Conservation (phyloP, 2,888 invertebrate genomes). For the Mycalesis mineus region DNA sequence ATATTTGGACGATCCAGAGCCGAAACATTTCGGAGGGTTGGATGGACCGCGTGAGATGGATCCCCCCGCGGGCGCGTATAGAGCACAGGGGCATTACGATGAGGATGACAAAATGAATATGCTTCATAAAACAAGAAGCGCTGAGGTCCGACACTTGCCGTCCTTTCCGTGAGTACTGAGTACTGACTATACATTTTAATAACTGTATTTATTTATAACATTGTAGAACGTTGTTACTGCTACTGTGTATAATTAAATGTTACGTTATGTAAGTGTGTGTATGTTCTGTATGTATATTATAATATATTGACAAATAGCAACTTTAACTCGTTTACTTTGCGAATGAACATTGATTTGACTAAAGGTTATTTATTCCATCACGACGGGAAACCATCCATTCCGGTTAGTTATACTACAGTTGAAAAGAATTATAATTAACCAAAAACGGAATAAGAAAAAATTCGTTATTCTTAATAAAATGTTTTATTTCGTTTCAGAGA, state of each 20-base stretch:
- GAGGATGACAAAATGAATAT: conserved; percentile 46
- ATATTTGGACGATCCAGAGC: conserved; percentile 50
- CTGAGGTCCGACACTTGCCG: conserved; percentile 43
- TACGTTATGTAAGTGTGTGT: too few relatives aligned
- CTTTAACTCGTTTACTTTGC: too few relatives aligned
- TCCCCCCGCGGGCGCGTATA: conserved; percentile 36
- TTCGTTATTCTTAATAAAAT: too few relatives aligned
- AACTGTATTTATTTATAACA: background rate
- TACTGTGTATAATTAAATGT: too few relatives aligned
- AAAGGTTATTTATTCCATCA: too few relatives aligned
- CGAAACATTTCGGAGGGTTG: conserved; percentile 40
- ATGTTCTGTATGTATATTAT: too few relatives aligned
- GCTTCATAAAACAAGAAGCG: conserved; percentile 43
- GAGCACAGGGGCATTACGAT: conserved; percentile 47
- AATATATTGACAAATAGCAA: too few relatives aligned
- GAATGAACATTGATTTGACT: too few relatives aligned
- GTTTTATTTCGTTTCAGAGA: conserved; percentile 44
- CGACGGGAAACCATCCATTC: too few relatives aligned
- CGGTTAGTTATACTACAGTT: too few relatives aligned
- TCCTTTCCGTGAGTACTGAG: conserved; percentile 29
- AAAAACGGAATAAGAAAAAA: too few relatives aligned
- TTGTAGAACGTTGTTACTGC: too few relatives aligned
- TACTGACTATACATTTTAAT: background rate
- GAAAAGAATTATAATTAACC: background rate
- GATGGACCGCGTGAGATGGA: conserved; percentile 47